These are phyloP conservation scores for Ramazzottius varieornatus DNA, from an alignment of 2,888 invertebrate species.

Conservation along the genomic window DNA sequence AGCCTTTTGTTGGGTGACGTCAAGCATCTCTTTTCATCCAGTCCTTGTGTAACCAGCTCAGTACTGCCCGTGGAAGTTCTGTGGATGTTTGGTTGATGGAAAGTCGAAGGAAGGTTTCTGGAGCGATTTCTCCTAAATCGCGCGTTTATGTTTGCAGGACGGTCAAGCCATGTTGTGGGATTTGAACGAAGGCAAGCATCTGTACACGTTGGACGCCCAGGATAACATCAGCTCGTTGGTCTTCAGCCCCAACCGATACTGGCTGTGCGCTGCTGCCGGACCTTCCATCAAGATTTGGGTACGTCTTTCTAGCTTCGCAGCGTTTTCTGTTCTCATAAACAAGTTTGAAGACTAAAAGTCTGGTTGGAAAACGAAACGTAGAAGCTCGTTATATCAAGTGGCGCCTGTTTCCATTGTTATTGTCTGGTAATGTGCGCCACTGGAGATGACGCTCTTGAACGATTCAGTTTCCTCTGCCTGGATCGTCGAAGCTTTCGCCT, in stretches of 20 bases:
- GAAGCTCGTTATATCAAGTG: too few species aligned
- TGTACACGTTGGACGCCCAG: slow-evolving; percentile 92
- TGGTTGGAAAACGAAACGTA: too few species aligned
- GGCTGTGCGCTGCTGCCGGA: slow-evolving; percentile 96
- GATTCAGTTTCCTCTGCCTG: too few species aligned
- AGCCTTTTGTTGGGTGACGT: background rate
- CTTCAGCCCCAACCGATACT: slow-evolving; percentile 97
- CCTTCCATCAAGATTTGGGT: slow-evolving; percentile 95
- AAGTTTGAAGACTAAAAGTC: too few species aligned
- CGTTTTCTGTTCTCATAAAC: too few species aligned
- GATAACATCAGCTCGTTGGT: slow-evolving; percentile 90
- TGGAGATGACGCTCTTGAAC: too few species aligned
- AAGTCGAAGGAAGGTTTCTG: background rate
- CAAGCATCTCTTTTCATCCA: background rate
- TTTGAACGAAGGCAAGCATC: slow-evolving; percentile 91
- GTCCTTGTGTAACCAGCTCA: background rate
- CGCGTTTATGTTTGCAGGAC: slow-evolving; percentile 33
- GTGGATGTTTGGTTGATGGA: background rate
- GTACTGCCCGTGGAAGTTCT: background rate
- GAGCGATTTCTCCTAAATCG: background rate
- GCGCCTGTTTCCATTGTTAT: too few species aligned
- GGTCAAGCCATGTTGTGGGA: slow-evolving; percentile 99
- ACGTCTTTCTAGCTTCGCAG: slow-evolving; percentile 13
- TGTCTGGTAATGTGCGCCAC: too few species aligned
- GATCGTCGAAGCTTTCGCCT: too few species aligned